Evolutionary conservation across 2,888 invertebrate genomes (phyloP).

Genomic region (Pseudococcus longispinus): DNA sequence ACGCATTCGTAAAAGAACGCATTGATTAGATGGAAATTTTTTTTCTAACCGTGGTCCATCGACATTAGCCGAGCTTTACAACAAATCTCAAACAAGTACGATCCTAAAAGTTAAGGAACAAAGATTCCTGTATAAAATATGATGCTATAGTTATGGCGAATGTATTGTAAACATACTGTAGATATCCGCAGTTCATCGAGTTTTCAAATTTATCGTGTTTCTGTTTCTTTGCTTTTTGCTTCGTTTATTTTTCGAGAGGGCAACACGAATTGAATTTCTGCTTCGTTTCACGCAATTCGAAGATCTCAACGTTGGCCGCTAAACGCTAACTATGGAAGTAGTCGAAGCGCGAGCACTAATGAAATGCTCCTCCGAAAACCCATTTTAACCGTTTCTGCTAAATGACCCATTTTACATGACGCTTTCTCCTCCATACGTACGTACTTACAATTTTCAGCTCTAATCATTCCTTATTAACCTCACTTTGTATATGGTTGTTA

Average conservation of each 20-base stretch:
- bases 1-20: background rate
- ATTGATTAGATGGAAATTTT: background rate
- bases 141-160: background rate
- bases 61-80: background rate
- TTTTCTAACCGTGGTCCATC: background rate
- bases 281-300: conserved; percentile 45
- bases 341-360: conserved; percentile 30
- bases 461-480: conserved; percentile 44
- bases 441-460: conserved; percentile 21
- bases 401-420: conserved; percentile 37
- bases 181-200: conserved; percentile 28
- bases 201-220: conserved; percentile 3
- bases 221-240: background rate
- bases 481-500: conserved; percentile 38
- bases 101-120: background rate
- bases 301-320: conserved; percentile 19
- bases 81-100: background rate
- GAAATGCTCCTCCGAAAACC: conserved; percentile 31
- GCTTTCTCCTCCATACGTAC: conserved; percentile 4
- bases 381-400: conserved; percentile 35
- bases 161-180: background rate
- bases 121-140: background rate
- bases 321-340: conserved; percentile 24
- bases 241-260: conserved; percentile 39
- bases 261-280: conserved; percentile 30